A percentile compares a stretch with the other conserved stretches of the same genome.
Evolutionary conservation across 2,797 vertebrate genomes (phyloP).

Genomic region (Leptodactylus fallax): DNA sequence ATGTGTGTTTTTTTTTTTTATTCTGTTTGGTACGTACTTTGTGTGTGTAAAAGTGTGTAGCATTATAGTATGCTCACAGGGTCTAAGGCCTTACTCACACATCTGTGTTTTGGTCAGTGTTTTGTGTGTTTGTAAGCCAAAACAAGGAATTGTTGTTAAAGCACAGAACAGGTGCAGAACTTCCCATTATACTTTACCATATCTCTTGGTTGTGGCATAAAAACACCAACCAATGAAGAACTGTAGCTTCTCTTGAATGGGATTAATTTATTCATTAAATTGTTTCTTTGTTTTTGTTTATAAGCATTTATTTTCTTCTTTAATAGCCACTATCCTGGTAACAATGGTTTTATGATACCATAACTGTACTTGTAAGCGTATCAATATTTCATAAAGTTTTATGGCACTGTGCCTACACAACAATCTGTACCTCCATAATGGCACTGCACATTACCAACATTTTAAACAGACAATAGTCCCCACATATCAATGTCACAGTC

Average conservation of each 20-base stretch:
- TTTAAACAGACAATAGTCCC: background rate
- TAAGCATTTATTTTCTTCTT: background rate
- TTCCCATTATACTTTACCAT: too few species aligned
- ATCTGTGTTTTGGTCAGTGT: too few species aligned
- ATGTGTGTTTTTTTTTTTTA: too few species aligned
- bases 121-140: too few species aligned
- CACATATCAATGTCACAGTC: background rate
- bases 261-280: background rate
- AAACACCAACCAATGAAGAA: too few species aligned
- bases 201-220: too few species aligned
- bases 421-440: background rate
- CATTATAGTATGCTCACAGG: too few species aligned
- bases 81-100: too few species aligned
- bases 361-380: background rate
- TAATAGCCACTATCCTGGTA: background rate
- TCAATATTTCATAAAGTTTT: background rate
- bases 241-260: background rate
- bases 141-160: too few species aligned
- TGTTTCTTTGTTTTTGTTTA: background rate
- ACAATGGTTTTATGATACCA: background rate
- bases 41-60: too few species aligned
- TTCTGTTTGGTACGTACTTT: too few species aligned
- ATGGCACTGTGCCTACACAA: background rate
- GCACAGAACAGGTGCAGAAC: too few species aligned
- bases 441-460: background rate